Percentiles rank a stretch among this genome's conserved stretches.
phyloP scores from a whole-genome alignment of 2,113 vertebrate species.

The Rhinichthys klamathensis region DNA sequence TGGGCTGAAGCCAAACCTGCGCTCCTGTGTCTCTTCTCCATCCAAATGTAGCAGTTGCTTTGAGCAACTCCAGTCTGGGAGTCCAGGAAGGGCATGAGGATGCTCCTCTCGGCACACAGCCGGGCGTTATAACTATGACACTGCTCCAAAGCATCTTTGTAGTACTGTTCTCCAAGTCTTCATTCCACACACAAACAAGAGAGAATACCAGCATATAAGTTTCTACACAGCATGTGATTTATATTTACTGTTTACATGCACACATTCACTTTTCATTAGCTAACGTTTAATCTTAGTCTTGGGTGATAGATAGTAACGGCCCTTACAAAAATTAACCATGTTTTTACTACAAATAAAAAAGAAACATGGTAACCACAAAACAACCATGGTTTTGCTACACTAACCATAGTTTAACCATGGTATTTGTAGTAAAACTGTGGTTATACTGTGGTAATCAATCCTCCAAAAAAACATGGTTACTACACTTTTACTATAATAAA shows the following conservation, averaged over 20 bases:
- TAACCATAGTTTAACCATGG: too few species aligned
- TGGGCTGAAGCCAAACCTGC: slow-evolving; percentile 76
- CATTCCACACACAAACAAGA: slow-evolving; percentile 33
- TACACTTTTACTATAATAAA: too few species aligned
- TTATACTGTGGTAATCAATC: too few species aligned
- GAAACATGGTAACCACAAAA: too few species aligned
- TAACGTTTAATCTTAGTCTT: not conserved
- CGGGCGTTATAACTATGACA: slow-evolving; percentile 97
- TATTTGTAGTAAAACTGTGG: too few species aligned
- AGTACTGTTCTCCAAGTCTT: slow-evolving; percentile 95
- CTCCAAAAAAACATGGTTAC: too few species aligned
- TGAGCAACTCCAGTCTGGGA: slow-evolving; percentile 97
- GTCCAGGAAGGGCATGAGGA: slow-evolving; percentile 94
- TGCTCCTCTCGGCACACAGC: slow-evolving; percentile 92
- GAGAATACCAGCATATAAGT: not conserved
- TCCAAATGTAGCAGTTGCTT: slow-evolving; percentile 99
- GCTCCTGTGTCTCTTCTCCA: slow-evolving; percentile 95
- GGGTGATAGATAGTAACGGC: too few species aligned
- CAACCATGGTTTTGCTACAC: too few species aligned
- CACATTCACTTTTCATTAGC: not conserved
- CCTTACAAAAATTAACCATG: too few species aligned
- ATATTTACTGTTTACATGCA: not conserved
- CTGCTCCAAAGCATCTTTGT: slow-evolving; percentile 96
- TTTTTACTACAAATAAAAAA: too few species aligned
- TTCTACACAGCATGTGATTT: not conserved